Base-by-base conservation (phyloP, 2,888 invertebrate species). In the Drosophila fungiperda region DNA sequence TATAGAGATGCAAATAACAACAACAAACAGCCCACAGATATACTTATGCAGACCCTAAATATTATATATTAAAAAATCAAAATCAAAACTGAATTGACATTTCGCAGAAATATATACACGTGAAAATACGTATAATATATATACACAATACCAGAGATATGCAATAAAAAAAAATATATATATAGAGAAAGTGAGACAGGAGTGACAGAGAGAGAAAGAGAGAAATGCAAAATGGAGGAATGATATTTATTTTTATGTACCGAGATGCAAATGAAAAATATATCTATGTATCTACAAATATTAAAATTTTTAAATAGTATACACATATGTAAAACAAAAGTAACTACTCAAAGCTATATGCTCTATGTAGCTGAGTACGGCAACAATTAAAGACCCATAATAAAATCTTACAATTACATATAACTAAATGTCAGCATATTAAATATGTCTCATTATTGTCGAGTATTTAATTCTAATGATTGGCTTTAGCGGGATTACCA, bases 161-260 rank as follows among this genome's bases (percentile, higher is more conserved):
- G 64, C 42, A 59, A 55, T 63, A 33, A 59, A 71, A 26, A 26
- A 59, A 71, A 29, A 29, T 5, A 29, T 29, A 45, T 45, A 49
- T 36, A 60, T 50, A 29, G 33, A 66, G 62, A 77, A 63, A 59
- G 40, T 55, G 63, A 61, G 32, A 75, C 62, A 64, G 54, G 40
- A 50, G 63, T 58, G 36, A 64, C 64, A 61, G 45, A 69, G 52
- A 77, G 53, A 55, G 55, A 55, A 45, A 57, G 36, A 57, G 5
- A 63, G n/a, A 59, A 36, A 72, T 58, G 59, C 59, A 59, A 64
- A 59, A 29, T 57, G 55, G 52, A 65, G 23, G 64, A 75, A 78
- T 59, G 64, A 74, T 79, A 82, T 87, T 84, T 86, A 86, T 86
- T 86, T 86, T 86, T 86, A 68, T 81, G 83, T 81, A 88, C 87